These are phyloP conservation scores for Archips xylosteana DNA, from an alignment of 2,888 invertebrate genomes.

Conservation along the genomic window DNA sequence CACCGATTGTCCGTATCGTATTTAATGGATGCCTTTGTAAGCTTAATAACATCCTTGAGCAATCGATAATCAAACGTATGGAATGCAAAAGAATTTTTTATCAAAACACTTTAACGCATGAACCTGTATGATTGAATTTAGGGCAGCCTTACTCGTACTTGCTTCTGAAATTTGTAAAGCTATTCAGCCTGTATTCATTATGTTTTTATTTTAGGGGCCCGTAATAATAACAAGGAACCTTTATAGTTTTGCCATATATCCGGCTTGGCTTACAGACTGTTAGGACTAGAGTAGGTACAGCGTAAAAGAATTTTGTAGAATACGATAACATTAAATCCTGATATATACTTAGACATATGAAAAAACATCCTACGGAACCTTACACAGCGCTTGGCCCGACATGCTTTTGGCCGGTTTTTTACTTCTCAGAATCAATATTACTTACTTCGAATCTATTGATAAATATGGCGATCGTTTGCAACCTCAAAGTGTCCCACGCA, in stretches of 20 bases:
- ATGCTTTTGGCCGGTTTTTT: conserved; percentile 48
- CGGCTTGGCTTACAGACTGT: too few species aligned
- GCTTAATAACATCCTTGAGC: conserved; percentile 62
- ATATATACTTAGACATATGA: too few species aligned
- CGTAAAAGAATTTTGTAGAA: too few species aligned
- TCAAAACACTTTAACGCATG: background rate
- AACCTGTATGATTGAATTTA: conserved; percentile 17
- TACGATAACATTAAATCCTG: too few species aligned
- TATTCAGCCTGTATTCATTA: background rate
- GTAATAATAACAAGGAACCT: too few species aligned
- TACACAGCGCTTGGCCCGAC: too few species aligned
- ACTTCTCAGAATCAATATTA: conserved; percentile 59
- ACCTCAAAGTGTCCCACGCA: conserved; percentile 75
- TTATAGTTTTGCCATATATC: too few species aligned
- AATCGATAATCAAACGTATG: conserved; percentile 48
- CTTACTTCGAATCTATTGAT: conserved; percentile 61
- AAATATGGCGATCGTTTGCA: conserved; percentile 68
- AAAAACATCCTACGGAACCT: too few species aligned
- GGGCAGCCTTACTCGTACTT: conserved; percentile 24
- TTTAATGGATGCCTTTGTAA: conserved; percentile 57
- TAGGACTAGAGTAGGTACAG: too few species aligned
- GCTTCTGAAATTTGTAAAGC: conserved; percentile 8
- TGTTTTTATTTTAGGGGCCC: too few species aligned
- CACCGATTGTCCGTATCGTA: conserved; percentile 55
- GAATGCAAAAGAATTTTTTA: background rate